Percentiles rank a stretch among this genome's conserved stretches.
Conservation (phyloP, 2,888 invertebrate genomes). For the Druceiella hillmani region DNA sequence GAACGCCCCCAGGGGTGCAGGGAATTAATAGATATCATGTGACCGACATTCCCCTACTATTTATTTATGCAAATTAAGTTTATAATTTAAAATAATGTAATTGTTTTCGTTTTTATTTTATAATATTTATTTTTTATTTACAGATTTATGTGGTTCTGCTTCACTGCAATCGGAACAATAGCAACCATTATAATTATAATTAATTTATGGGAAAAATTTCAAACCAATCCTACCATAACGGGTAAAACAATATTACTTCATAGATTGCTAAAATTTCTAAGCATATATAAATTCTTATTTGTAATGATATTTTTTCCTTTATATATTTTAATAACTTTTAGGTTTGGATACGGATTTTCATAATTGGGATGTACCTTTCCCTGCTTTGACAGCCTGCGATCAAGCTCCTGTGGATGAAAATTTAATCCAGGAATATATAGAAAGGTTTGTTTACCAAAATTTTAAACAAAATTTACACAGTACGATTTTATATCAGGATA, state of each 20-base stretch:
- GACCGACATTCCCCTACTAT: too few relatives aligned
- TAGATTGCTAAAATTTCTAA: conserved; percentile 4
- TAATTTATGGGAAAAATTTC: conserved; percentile 77
- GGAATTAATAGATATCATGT: too few relatives aligned
- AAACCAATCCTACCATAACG: conserved; percentile 78
- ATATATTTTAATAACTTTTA: conserved; percentile 28
- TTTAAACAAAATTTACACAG: conserved; percentile 10
- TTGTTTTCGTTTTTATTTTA: too few relatives aligned
- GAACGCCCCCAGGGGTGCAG: too few relatives aligned
- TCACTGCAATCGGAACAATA: conserved; percentile 62
- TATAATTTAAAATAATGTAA: too few relatives aligned
- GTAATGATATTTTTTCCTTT: conserved; percentile 2
- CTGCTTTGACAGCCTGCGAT: conserved; percentile 64
- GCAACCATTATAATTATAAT: conserved; percentile 70
- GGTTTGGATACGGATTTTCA: conserved; percentile 76
- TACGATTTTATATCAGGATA: neutral
- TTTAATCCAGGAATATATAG: conserved; percentile 38
- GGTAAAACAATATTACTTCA: conserved; percentile 37
- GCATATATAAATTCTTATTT: neutral
- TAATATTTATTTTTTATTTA: conserved; percentile 21
- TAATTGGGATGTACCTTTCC: conserved; percentile 73
- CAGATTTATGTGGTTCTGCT: conserved; percentile 78
- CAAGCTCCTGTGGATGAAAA: conserved; percentile 49
- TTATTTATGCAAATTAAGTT: too few relatives aligned
- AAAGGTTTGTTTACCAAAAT: conserved; percentile 31